Evolutionary conservation across 2,797 vertebrate species (phyloP), one percentile per base, ranked within the genome.

Genomic region (Rhynchonycteris naso): DNA sequence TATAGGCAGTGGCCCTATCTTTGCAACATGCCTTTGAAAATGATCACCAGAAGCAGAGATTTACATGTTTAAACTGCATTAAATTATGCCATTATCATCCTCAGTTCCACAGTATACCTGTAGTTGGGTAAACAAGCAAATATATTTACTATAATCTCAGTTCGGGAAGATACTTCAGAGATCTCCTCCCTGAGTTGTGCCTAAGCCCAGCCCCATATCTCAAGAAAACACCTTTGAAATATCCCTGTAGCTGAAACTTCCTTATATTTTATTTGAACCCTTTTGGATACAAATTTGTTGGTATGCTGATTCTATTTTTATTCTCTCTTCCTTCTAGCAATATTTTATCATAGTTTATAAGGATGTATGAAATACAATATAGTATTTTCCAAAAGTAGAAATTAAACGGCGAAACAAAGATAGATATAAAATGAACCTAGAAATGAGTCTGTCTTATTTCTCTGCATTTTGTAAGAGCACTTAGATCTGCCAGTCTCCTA

Each of bases 321-420:
- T 54, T 82, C 66, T 90, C 30, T 61, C 15, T 94, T 95, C 26
- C 72, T 92, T 93, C 65, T 58, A n/a, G 85, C 61, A 90, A 19
- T 79, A 78, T 88, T 90, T 96, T 92, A 66, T 84, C 14, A 5
- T 56, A 54, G 21, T 72, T 76, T 82, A 30, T 79, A 59, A 95
- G 11, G 3, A 86, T 56, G 19, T 59, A 5, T 78, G 43, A 95
- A 84, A 88, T 82, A 63, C 24, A 76, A 75, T 18, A 33, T 63
- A 91, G 19, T 78, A 50, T 90, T 91, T 59, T 14, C 58, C 26
- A 92, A 95, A 90, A 88, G n/a, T 22, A 43, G 22, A 68, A 88
- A 68, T 33, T 86, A 83, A 89, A 61, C 14, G 78, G 6, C 38
- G 74, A 94, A 61, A 24, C 81, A 78, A 93, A 76, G 7, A 84